Base-by-base conservation (phyloP, 2,797 vertebrate genomes). In the Semaprochilodus insignis region DNA sequence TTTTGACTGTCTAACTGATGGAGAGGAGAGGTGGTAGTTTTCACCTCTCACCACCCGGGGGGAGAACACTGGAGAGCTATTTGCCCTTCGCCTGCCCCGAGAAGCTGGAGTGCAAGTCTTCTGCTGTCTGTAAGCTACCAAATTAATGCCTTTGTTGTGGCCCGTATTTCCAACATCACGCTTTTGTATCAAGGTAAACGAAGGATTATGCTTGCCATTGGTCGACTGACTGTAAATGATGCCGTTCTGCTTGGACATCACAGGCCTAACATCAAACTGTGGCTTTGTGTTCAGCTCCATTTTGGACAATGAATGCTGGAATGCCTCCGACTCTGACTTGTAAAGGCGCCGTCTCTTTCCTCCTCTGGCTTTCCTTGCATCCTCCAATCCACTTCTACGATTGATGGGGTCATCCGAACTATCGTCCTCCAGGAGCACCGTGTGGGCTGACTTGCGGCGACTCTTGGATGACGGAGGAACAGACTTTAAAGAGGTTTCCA, bases 371-470 rank as follows among this genome's bases (percentile, higher is more conserved):
- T 2, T 86, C 67, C 73, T 69, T 6, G 52, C 90, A 0, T 93
- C 92, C 19, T 44, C 70, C 74, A 83, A 23, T 3, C 78, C 54
- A 86, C 90, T 90, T 88, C 80, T 89, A 71, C 88, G 87, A 34
- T 86, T 77, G 0, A 82, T 19, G 1, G 93, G 90, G 80, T 95
- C 95, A 14, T 95, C 94, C 0, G 92, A 93, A 81, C 94, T 92
- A 88, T 97, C 96, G 16, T 97, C 97, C 83, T 97, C 97, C 27
- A 97, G 91, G 2, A 98, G 91, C 55, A 98, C 95, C 0, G 95
- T 96, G 92, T 98, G 97, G 31, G 95, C 97, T 0, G 97, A 97
- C 91, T 98, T 98, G 89, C 97, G 96, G 59, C 97, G 87, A 86
- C 94, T 97, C 88, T 95, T 93, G 23, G 92, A 90, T 0, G 89